phyloP scores from a whole-genome alignment of 2,113 vertebrate genomes.

The Salvator merianae region DNA sequence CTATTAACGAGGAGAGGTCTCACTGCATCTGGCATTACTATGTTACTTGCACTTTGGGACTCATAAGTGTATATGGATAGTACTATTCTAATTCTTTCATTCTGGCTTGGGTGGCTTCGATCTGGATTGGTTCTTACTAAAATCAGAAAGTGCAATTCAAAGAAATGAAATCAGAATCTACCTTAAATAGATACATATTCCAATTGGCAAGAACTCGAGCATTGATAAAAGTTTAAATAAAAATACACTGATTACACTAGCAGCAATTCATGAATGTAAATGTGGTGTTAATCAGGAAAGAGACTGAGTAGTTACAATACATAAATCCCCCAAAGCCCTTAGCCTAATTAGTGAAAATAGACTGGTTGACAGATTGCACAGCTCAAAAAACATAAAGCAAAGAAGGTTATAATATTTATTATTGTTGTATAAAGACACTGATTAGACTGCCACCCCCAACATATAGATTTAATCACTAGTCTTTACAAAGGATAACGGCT shows the following conservation, averaged over 20 bases:
- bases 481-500: conserved; percentile 57
- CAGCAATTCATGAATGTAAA: conserved; percentile 51
- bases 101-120: no score
- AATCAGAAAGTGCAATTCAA: background rate
- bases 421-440: conserved; percentile 50
- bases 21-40: no score
- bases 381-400: conserved; percentile 60
- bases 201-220: background rate
- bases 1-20: no score
- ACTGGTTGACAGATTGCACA: conserved; percentile 65
- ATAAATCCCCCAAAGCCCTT: conserved; percentile 55
- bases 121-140: conserved; percentile 16
- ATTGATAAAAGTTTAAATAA: conserved; percentile 23
- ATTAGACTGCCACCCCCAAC: conserved; percentile 52
- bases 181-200: background rate
- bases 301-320: conserved; percentile 49
- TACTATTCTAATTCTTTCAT: no score
- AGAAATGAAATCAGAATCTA: background rate
- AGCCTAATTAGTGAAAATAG: conserved; percentile 67
- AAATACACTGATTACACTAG: conserved; percentile 28
- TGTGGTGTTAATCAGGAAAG: conserved; percentile 56
- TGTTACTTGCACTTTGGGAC: no score
- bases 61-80: no score
- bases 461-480: conserved; percentile 62
- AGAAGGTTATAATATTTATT: conserved; percentile 62